phyloP scores from a whole-genome alignment of 2,797 vertebrate genomes.

The Chaetodon trifasciatus region DNA sequence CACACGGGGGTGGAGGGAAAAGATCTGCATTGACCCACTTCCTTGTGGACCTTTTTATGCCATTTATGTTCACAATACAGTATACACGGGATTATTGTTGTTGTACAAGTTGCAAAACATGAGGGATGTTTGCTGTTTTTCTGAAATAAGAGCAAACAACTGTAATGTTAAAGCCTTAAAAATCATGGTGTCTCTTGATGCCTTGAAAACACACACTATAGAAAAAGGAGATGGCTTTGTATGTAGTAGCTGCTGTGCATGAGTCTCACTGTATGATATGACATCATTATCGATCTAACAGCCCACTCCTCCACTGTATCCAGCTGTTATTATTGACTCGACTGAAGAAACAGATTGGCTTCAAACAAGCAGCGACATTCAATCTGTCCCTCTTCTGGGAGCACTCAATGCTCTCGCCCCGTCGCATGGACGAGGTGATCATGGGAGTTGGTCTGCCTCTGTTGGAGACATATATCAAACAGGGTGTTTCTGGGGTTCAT shows the following conservation, averaged over 20 bases:
- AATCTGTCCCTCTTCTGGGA: conserved; percentile 61
- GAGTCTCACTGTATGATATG: conserved; percentile 27
- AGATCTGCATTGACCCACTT: conserved; percentile 76
- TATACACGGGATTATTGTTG: conserved; percentile 37
- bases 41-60: conserved; percentile 44
- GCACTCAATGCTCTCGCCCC: conserved; percentile 1
- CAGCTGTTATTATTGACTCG: conserved; percentile 65
- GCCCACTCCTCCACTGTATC: conserved; percentile 39
- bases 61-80: conserved; percentile 51
- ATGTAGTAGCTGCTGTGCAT: background rate
- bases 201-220: background rate
- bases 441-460: conserved; percentile 29
- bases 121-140: conserved; percentile 1
- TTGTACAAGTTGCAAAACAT: conserved; percentile 19
- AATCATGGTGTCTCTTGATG: background rate
- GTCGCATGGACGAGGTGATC: conserved; percentile 28
- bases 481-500: background rate
- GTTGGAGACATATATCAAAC: conserved; percentile 26
- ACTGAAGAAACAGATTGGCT: conserved; percentile 72
- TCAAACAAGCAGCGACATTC: conserved; percentile 66
- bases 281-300: conserved; percentile 54
- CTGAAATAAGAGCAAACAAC: conserved; percentile 15
- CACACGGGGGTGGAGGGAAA: conserved; percentile 44
- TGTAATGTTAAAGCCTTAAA: background rate
- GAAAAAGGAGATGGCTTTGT: background rate